Conservation (phyloP, 2,797 vertebrate species). For the Cheirogaleus major region DNA sequence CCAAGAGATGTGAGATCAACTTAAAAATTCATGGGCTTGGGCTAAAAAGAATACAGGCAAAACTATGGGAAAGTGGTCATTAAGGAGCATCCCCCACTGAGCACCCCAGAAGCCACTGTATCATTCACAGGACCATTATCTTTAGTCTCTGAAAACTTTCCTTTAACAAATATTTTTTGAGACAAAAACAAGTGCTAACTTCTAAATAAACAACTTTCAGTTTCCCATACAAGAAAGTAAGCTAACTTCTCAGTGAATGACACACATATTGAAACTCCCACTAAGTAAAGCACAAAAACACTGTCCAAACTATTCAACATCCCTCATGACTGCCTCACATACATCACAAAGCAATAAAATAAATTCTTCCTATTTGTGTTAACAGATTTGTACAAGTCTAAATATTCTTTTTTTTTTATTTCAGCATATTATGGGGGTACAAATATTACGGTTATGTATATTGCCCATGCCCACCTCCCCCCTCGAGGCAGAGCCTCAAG, state of each 20-base stretch:
- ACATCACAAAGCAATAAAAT: neutral
- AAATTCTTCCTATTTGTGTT: neutral
- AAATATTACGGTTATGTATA: too few relatives aligned
- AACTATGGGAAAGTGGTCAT: neutral
- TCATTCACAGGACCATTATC: neutral
- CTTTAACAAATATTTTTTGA: slow-evolving; percentile 6
- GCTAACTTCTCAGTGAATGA: neutral
- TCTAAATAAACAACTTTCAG: neutral
- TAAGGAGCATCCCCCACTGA: neutral
- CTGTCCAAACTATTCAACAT: neutral
- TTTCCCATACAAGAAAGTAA: neutral
- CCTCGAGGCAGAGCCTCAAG: too few relatives aligned
- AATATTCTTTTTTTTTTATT: too few relatives aligned
- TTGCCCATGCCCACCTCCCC: too few relatives aligned
- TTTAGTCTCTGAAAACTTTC: neutral
- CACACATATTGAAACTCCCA: neutral
- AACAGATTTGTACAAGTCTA: neutral
- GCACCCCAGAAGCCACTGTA: neutral
- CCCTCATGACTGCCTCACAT: neutral
- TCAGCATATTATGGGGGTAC: too few relatives aligned
- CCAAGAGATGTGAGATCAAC: neutral
- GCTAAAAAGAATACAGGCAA: neutral
- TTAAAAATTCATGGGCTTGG: neutral
- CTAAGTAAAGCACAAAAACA: neutral
- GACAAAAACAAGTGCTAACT: neutral